Percentiles rank a stretch among this genome's conserved stretches.
Evolutionary conservation across 2,797 vertebrate species (phyloP).

Genomic region (Holocentrus rufus): DNA sequence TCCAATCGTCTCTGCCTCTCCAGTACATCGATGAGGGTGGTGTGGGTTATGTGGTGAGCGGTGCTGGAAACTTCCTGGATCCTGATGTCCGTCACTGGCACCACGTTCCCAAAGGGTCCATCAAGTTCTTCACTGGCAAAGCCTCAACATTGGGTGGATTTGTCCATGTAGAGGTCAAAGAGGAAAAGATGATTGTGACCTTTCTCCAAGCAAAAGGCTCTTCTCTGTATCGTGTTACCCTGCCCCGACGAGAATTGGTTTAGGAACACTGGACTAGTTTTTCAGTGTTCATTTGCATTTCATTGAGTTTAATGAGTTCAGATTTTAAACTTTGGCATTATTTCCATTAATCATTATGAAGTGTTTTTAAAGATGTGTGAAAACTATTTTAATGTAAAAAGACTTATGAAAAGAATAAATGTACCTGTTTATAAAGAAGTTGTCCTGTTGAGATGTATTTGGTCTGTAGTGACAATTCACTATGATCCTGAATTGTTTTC

Average conservation of each 20-base stretch:
- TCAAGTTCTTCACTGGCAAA: conserved; percentile 89
- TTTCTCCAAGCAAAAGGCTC: conserved; percentile 89
- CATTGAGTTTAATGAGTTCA: conserved; percentile 11
- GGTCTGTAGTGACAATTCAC: too few species aligned
- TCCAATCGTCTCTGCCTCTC: neutral
- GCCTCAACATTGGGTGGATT: conserved; percentile 87
- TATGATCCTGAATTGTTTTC: too few species aligned
- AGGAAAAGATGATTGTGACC: conserved; percentile 82
- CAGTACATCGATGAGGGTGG: conserved; percentile 86
- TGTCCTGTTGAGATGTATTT: neutral
- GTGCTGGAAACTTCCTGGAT: conserved; percentile 95
- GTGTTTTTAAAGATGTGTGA: conserved; percentile 45
- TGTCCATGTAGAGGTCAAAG: conserved; percentile 84
- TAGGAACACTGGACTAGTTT: accelerated
- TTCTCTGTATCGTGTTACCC: conserved; percentile 86
- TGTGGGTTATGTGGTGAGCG: conserved; percentile 89
- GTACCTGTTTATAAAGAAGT: conserved; percentile 22
- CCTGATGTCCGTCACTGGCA: conserved; percentile 79
- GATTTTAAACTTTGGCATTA: conserved; percentile 34
- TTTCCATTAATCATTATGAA: neutral
- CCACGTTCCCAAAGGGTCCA: conserved; percentile 82
- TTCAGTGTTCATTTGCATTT: conserved; percentile 5
- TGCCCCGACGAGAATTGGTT: conserved; percentile 74
- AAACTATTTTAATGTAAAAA: conserved; percentile 27
- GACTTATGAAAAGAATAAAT: conserved; percentile 57